Base-by-base conservation (phyloP, 2,888 invertebrate genomes). In the Lagria hirta region DNA sequence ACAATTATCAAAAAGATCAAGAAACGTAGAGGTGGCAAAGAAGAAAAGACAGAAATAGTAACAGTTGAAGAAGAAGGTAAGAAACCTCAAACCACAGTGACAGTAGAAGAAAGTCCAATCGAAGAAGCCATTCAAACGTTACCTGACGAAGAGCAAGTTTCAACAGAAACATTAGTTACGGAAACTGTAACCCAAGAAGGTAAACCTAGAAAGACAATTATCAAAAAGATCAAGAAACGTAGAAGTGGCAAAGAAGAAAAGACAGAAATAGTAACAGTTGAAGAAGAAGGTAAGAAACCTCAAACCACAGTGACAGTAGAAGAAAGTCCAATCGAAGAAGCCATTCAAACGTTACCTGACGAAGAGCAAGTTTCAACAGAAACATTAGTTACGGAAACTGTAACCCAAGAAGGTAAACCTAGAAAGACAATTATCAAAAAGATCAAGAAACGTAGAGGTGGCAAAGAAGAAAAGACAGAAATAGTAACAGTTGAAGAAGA, bases 401-500 rank as follows among this genome's bases (percentile, higher is more conserved):
- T 66, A 21, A 54, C 65, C 6, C 61, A 68, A 42, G 58, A 73
- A 65, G 55, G 55, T 14, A 61, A 58, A 11, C 46, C 66, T 16
- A 58, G 66, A 47, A 56, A 64, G 23, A 34, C 34, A 3, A 27
- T 14, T 3, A 34, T 43, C 1, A 62, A 65, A 8, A 48, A 55
- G 2, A 54, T 62, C 13, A 60, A 52, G 17, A 72, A 68, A 51
- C 64, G 58, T 27, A 59, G 62, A 43, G 68, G 65, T 10, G 62
- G 56, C 3, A 62, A 62, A 40, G 66, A 57, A 57, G 58, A 60
- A 58, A 53, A 44, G 57, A 74, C 75, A 54, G 74, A 76, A 72
- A 73, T 74, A 58, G 61, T 63, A 4, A 69, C 64, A 0, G 61
- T 70, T 18, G 71, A 73, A 51, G 73, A 57, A 49, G 71, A 71